Conservation (phyloP, 2,113 vertebrate species). For the Dunckerocampus dactyliophorus region DNA sequence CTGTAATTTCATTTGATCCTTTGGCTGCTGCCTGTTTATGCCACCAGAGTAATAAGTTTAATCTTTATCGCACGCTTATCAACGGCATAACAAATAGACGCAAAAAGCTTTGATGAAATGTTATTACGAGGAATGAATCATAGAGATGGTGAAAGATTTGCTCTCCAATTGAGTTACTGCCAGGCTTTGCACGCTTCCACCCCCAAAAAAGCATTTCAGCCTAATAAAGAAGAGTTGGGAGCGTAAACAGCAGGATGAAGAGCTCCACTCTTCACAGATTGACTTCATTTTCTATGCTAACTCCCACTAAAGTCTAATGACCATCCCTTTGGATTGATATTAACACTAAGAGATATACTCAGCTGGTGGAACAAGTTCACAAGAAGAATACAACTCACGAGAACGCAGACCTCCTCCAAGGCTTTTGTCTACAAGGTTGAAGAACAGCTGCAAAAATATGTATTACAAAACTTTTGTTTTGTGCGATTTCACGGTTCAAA, state of each 20-base stretch:
- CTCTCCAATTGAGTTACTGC: conserved; percentile 71
- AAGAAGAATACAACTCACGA: too few relatives aligned
- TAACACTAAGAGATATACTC: background rate
- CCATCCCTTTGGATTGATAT: too few relatives aligned
- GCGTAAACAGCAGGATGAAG: conserved; percentile 40
- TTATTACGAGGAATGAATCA: conserved; percentile 75
- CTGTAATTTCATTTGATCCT: conserved; percentile 78
- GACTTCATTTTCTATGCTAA: conserved; percentile 9
- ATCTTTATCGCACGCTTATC: conserved; percentile 73
- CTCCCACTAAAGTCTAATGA: too few relatives aligned
- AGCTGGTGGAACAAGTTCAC: background rate
- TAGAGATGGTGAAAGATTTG: conserved; percentile 65
- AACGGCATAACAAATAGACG: conserved; percentile 71
- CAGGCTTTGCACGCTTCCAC: conserved; percentile 42
- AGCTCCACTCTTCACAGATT: conserved; percentile 38
- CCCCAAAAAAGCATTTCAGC: conserved; percentile 60
- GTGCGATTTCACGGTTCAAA: too few relatives aligned
- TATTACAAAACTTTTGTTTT: too few relatives aligned
- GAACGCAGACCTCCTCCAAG: too few relatives aligned
- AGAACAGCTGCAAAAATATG: too few relatives aligned
- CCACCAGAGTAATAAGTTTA: conserved; percentile 75
- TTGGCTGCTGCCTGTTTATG: conserved; percentile 75
- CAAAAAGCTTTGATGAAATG: conserved; percentile 70
- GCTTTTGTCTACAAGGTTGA: too few relatives aligned
- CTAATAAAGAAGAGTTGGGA: conserved; percentile 61